Percentiles rank a stretch among this genome's conserved stretches.
These are phyloP conservation scores for Galemys pyrenaicus DNA, from an alignment of 2,113 vertebrate species.

Conservation along the genomic window DNA sequence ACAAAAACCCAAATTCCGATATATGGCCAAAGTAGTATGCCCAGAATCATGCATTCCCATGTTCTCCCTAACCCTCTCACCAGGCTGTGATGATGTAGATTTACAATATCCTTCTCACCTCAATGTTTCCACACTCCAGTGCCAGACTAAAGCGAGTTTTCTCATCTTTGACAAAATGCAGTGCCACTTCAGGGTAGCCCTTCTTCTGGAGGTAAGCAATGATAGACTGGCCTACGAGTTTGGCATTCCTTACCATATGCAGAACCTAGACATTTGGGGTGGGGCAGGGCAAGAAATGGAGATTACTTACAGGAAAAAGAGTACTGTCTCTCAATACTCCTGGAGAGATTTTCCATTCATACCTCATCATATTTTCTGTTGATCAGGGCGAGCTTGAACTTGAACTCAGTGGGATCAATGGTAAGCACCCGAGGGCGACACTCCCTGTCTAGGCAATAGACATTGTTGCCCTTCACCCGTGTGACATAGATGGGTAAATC, in stretches of 20 bases:
- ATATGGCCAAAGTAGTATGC: not conserved
- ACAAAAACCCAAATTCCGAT: not conserved
- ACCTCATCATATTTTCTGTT: conserved; percentile 99
- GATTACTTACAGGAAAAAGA: not conserved
- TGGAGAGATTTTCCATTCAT: not conserved
- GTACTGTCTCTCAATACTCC: too few relatives aligned
- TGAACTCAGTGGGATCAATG: conserved; percentile 97
- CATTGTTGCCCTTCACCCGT: conserved; percentile 95
- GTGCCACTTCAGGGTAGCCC: conserved; percentile 96
- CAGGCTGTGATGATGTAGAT: too few relatives aligned
- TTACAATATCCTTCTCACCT: conserved; percentile 81
- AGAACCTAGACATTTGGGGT: conserved; percentile 88
- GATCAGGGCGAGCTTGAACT: conserved; percentile 96
- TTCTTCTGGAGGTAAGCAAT: conserved; percentile 99
- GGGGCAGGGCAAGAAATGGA: not conserved
- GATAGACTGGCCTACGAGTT: conserved; percentile 98
- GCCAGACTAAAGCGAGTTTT: conserved; percentile 97
- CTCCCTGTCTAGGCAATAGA: conserved; percentile 96
- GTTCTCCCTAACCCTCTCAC: not conserved
- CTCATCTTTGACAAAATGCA: conserved; percentile 98
- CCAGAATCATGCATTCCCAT: not conserved
- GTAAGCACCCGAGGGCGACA: conserved; percentile 95
- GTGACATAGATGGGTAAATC: conserved; percentile 98
- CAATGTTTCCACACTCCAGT: conserved; percentile 95
- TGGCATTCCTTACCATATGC: conserved; percentile 98